These are phyloP conservation scores for Drosophila seguyi DNA, from an alignment of 1,140 invertebrate genomes.

Conservation along the genomic window DNA sequence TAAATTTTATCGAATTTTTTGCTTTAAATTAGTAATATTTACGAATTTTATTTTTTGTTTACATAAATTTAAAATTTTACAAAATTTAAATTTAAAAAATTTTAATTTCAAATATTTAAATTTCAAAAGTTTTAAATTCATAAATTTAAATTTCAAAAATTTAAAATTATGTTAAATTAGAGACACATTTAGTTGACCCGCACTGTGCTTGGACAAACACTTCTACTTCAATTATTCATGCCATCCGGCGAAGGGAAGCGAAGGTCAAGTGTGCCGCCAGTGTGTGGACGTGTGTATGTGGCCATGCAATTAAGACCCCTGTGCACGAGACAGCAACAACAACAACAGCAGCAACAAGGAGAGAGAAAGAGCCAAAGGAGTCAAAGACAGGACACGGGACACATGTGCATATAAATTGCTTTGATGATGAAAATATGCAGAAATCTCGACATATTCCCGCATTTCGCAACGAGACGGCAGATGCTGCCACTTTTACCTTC, in stretches of 20 bases:
- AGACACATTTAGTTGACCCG: neutral
- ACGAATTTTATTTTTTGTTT: too few species aligned
- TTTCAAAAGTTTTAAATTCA: too few species aligned
- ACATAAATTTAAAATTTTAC: too few species aligned
- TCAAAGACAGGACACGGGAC: constrained; percentile 13
- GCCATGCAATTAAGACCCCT: constrained; percentile 57
- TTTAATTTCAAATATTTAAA: neutral
- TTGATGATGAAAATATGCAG: constrained; percentile 58
- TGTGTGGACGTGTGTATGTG: constrained; percentile 18
- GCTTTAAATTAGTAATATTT: too few species aligned
- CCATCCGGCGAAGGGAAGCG: constrained; percentile 10
- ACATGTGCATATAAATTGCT: constrained; percentile 56
- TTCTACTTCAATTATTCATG: constrained; percentile 63
- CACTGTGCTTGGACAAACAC: constrained; percentile 22
- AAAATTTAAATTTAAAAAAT: too few species aligned
- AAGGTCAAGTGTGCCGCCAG: constrained; percentile 47
- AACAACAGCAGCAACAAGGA: too few species aligned
- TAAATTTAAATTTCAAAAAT: too few species aligned
- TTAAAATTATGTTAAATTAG: neutral
- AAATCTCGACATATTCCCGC: constrained; percentile 27
- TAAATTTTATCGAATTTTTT: too few species aligned
- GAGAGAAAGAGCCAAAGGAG: neutral
- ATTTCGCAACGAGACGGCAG: constrained; percentile 27
- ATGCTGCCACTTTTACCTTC: constrained; percentile 27
- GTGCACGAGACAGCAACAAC: constrained; percentile 27